Conservation (phyloP, 2,888 invertebrate genomes). For the Drosophila barbarae region DNA sequence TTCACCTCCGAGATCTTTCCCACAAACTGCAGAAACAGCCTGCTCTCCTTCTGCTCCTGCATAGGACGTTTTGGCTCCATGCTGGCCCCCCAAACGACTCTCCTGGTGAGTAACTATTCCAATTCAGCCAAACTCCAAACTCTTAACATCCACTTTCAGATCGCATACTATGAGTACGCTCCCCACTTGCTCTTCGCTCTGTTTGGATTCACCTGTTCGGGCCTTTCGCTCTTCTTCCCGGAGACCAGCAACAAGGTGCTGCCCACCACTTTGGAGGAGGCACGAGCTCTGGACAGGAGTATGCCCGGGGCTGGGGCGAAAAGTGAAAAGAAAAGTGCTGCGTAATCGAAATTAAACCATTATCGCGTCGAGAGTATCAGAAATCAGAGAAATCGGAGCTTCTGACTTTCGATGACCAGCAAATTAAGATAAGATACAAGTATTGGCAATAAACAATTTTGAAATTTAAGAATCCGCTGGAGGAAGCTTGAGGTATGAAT, state of each 20-base stretch:
- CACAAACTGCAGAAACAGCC: conserved; percentile 83
- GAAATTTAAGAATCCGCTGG: not conserved
- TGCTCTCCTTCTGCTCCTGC: conserved; percentile 85
- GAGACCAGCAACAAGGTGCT: conserved; percentile 83
- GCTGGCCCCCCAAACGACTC: conserved; percentile 85
- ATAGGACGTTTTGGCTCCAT: conserved; percentile 86
- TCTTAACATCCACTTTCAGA: conserved; percentile 44
- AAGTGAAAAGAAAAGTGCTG: conserved; percentile 29
- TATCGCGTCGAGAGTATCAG: conserved; percentile 1
- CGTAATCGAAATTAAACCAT: conserved; percentile 30
- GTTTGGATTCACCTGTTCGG: conserved; percentile 81
- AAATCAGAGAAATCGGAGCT: not conserved
- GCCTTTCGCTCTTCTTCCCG: conserved; percentile 82
- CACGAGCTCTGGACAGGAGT: conserved; percentile 65
- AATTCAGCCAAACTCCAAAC: accelerated
- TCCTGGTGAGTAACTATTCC: conserved; percentile 78
- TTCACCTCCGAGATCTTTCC: conserved; percentile 87
- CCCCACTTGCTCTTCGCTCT: conserved; percentile 83
- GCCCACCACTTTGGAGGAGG: conserved; percentile 83
- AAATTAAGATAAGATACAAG: conserved; percentile 1
- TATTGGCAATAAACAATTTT: conserved; percentile 3
- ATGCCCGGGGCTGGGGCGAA: conserved; percentile 1
- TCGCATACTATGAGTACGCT: conserved; percentile 78
- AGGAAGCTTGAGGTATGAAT: not conserved
- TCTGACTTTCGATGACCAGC: conserved; percentile 4